These are phyloP conservation scores for Cataglyphis hispanica DNA, from an alignment of 1,140 invertebrate species.

Conservation along the genomic window DNA sequence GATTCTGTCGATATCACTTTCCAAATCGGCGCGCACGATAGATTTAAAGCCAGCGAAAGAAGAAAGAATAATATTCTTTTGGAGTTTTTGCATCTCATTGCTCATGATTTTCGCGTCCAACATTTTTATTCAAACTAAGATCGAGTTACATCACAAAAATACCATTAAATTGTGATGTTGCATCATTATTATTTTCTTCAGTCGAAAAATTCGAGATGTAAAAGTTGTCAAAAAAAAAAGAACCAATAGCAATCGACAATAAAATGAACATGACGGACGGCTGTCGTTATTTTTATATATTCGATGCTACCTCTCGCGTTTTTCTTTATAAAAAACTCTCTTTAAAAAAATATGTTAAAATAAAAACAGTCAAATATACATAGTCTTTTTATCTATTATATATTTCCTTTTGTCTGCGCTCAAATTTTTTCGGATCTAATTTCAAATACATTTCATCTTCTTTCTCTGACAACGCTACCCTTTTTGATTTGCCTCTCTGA, in stretches of 20 bases:
- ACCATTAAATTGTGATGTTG: slow-evolving; percentile 23
- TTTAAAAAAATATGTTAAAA: neutral
- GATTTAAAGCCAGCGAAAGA: neutral
- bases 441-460: neutral
- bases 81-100: slow-evolving; percentile 14
- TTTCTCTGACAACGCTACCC: neutral
- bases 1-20: slow-evolving; percentile 50
- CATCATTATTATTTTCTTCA: slow-evolving; percentile 49
- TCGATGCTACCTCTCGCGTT: neutral
- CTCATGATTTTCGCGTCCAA: neutral
- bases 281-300: slow-evolving; percentile 28
- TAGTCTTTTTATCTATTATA: neutral
- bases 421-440: neutral
- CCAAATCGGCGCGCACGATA: neutral
- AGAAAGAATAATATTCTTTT: neutral
- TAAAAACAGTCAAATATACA: neutral
- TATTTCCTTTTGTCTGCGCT: neutral
- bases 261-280: neutral
- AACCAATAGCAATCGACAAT: neutral
- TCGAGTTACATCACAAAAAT: slow-evolving; percentile 32
- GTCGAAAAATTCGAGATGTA: slow-evolving; percentile 39
- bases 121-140: neutral
- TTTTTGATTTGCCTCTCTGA: neutral
- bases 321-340: neutral
- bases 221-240: slow-evolving; percentile 6